Percentiles rank a stretch among this genome's conserved stretches.
phyloP scores from a whole-genome alignment of 2,113 vertebrate genomes.

The Struthio camelus region DNA sequence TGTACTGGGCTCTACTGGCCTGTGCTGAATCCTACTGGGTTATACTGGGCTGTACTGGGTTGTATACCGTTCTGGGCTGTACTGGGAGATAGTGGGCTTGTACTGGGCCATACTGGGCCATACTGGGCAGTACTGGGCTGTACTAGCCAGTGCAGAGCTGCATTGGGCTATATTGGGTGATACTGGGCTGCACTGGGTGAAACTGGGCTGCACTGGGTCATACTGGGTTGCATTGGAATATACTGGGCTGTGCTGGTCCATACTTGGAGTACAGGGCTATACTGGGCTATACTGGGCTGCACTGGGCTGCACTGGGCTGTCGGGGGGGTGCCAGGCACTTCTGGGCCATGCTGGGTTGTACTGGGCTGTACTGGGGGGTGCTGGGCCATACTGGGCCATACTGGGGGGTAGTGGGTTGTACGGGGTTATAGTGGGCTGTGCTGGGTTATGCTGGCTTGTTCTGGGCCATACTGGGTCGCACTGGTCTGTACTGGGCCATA shows the following conservation, averaged over 20 bases:
- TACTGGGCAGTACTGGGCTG: too few species aligned
- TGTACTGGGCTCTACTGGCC: not conserved
- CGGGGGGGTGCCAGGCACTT: not conserved
- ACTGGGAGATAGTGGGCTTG: not conserved
- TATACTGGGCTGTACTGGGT: not conserved
- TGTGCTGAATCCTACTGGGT: not conserved
- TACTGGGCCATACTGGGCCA: too few species aligned
- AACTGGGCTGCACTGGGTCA: not conserved
- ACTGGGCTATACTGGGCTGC: too few species aligned
- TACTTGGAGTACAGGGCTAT: not conserved
- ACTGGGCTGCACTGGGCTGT: too few species aligned
- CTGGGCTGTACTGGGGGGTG: not conserved
- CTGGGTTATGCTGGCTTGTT: not conserved
- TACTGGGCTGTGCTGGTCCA: not conserved
- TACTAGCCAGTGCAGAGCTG: too few species aligned
- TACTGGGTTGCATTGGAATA: too few species aligned
- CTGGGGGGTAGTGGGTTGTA: not conserved
- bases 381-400: not conserved
- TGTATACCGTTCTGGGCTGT: not conserved
- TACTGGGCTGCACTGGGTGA: not conserved
- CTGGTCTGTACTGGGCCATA: not conserved
- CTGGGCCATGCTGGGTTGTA: not conserved
- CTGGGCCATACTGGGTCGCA: not conserved
- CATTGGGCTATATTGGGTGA: too few species aligned
- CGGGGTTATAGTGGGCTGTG: not conserved